phyloP scores from a whole-genome alignment of 2,797 vertebrate genomes.

The Semaprochilodus insignis region DNA sequence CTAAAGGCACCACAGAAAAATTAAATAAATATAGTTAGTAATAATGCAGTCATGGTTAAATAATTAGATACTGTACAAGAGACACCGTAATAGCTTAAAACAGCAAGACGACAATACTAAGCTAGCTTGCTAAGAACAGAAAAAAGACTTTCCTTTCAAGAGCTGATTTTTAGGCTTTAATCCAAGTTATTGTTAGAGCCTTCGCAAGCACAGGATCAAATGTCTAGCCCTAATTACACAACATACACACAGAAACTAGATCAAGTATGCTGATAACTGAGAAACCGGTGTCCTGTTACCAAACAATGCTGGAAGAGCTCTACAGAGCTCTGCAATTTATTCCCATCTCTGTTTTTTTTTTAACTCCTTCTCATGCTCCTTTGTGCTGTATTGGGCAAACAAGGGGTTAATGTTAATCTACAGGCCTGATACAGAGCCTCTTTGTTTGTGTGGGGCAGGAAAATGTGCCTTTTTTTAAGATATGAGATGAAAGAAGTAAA shows the following conservation, averaged over 20 bases:
- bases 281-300: conserved; percentile 12
- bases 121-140: background rate
- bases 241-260: conserved; percentile 13
- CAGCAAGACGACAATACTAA: background rate
- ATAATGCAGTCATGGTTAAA: too few species aligned
- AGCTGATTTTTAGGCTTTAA: background rate
- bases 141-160: background rate
- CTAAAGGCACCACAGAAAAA: too few species aligned
- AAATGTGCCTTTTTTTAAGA: conserved; percentile 30
- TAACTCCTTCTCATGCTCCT: background rate
- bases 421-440: background rate
- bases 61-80: too few species aligned
- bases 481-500: conserved; percentile 41
- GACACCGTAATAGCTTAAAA: background rate
- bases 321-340: background rate
- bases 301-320: background rate
- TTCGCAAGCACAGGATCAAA: background rate
- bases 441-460: conserved; percentile 25
- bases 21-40: too few species aligned
- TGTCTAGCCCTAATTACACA: background rate
- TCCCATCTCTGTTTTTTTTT: background rate
- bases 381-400: background rate
- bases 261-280: conserved; percentile 5
- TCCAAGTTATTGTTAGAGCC: background rate
- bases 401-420: conserved; percentile 1